Evolutionary conservation across 2,113 vertebrate genomes (phyloP), one percentile per base, ranked within the genome.

Genomic region (Gnathonemus longibarbis): DNA sequence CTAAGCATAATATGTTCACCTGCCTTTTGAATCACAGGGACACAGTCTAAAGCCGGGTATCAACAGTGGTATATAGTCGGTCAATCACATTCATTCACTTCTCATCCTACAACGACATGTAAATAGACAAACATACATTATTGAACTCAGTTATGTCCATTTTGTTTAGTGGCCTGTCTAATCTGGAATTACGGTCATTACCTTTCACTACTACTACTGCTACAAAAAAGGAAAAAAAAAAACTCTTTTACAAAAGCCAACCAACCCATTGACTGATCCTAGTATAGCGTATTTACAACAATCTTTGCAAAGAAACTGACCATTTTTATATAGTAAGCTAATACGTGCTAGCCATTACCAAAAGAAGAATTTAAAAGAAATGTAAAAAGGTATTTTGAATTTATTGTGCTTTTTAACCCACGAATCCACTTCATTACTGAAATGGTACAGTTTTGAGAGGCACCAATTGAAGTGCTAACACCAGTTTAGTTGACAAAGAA

Each of bases 341-440:
- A 92, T 91, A 94, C 92, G 93, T 94, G 92, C 94, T 94, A 95
- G 93, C 92, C 92, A 90, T 94, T 92, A 95, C 94, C 91, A 93
- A 95, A 85, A 91, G 95, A 90, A 93, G 87, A 90, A 93, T 49
- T 46, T 17, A 89, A 93, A 93, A 74, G 0, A 90, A 92, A 93
- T 39, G 91, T 48, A 92, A 91, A 56, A 31, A 66, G 89, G 39
- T 84, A 89, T 89, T 91, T 94, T 93, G 90, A 91, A 94, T 94
- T 89, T 93, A 94, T 96, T 96, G 96, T 96, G 96, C 96, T 96
- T 96, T 94, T 93, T 95, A 96, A 96, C 95, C 95, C 95, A 95
- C 93, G 93, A 94, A 96, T 95, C 95, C 94, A 93, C 93, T 94
- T 95, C 35, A 15, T 92, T 92, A 91, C 90, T 89, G 92, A 95